Evolutionary conservation across 2,797 vertebrate genomes (phyloP), one percentile per base, ranked within the genome.

Genomic region (Ctenochaetus hawaiiensis): DNA sequence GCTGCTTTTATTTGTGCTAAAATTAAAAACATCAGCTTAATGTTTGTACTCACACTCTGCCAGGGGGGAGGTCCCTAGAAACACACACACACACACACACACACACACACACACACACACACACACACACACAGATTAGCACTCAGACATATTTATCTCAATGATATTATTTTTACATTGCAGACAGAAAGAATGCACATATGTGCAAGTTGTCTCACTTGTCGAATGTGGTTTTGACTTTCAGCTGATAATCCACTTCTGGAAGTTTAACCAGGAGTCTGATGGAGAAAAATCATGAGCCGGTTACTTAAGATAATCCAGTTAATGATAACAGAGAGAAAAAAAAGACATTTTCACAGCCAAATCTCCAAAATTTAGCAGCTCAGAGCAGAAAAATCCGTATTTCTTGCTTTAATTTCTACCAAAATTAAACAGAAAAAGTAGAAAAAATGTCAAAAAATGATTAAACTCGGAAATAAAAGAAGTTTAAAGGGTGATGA

Each of bases 211-310:
- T 48, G 43, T 66, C 95, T 90, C 92, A 98, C 97, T 96, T 98
- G 94, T 99, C 98, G 92, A 99, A 97, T 60, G 96, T 97, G 62
- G 97, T 97, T 94, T 98, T 99, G 81, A 99, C 97, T 93, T 97
- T 98, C 72, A 99, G 95, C 90, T 99, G 98, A 92, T 99, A 99
- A 93, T 99, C 98, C 78, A 99, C 94, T 67, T 99, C 98, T 54
- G 97, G 97, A 58, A 99, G 93, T 91, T 98, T 99, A 85, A 99
- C 97, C 84, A 99, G 87, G 75, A 99, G 94, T 90, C 98, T 99
- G 26, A 26, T 26, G 26, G 89, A 18, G 83, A 91, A 89, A 7
- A 82, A 81, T 22, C 16, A 77, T n/a, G 22, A 54, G n/a, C 1
- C 54, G 2, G 26, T 26, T 26, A 26, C 26, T 26, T 26, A 26